Base-by-base conservation (phyloP, 2,888 invertebrate genomes). In the Schizaphis graminum region DNA sequence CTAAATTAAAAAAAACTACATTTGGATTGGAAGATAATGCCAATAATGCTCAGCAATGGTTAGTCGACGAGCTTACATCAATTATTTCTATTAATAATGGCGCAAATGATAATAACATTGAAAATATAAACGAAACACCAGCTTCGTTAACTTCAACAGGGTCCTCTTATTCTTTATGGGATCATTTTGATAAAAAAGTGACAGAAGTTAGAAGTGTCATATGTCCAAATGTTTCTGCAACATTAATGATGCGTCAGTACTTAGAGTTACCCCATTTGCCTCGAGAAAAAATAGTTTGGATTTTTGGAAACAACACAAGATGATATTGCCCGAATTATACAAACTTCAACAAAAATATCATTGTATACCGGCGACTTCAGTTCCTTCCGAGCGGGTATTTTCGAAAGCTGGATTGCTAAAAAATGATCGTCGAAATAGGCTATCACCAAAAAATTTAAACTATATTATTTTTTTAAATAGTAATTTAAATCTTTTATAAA, bases 371-470 rank as follows among this genome's bases (percentile, higher is more conserved):
- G 95, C 93, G 10, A 95, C 95, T 35, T 95, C 95, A 47, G 95
- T 95, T 56, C 95, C 95, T 13, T 95, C 95, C 35, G 95, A 95
- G 87, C 94, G 95, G 91, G 95, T 95, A 47, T 95, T 95, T 94
- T 95, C 95, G 0, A 95, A 95, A 95, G 88, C 95, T 26, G 95
- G 95, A 21, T 95, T 95, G 84, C 53, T 95, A 21, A 95, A 95
- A 21, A 95, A 95, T 91, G 16, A 91, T 21, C 94, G 95, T 86
- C 91, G 95, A 94, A 95, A 95, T 92, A 41, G 95, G 44, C 86
- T 95, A 26, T 89, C 94, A 2, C 92, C 95, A 86, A 95, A 95
- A 94, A 95, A 95, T 91, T 94, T 95, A 85, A 91, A 95, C 53
- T 53, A 93, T 10, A 95, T 95, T 41, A 94, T 95, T 84, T 95